Conservation (phyloP, 2,888 invertebrate genomes). For the Altica lythri region DNA sequence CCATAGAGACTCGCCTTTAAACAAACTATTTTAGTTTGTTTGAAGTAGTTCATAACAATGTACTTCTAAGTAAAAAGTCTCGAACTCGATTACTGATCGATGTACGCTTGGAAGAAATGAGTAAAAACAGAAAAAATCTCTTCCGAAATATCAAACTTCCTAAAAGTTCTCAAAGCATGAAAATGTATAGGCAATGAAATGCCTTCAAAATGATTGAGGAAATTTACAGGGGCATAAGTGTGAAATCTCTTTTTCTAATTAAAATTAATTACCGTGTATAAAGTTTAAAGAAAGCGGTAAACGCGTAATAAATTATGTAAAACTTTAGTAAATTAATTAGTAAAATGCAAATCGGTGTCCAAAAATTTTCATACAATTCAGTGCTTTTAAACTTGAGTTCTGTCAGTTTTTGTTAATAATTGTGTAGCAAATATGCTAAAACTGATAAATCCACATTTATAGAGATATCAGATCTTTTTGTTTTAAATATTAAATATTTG, state of each 20-base stretch:
- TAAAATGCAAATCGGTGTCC: no score
- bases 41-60: constrained; percentile 6
- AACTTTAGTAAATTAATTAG: no score
- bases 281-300: constrained; percentile 20
- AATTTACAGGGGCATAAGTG: constrained; percentile 22
- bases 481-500: no score
- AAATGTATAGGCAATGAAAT: constrained; percentile 27
- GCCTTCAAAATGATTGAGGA: constrained; percentile 14
- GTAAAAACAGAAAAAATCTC: constrained; percentile 8
- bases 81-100: constrained; percentile 18
- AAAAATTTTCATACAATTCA: no score
- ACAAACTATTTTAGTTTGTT: no score
- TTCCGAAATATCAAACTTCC: constrained; percentile 10
- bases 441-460: no score
- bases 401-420: no score
- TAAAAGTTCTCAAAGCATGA: constrained; percentile 14
- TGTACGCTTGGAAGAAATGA: constrained; percentile 3
- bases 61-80: constrained; percentile 7
- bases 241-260: constrained; percentile 28
- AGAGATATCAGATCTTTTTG: no score
- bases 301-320: constrained; percentile 13
- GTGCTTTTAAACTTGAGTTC: no score
- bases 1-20: no score
- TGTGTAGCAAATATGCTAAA: no score
- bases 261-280: constrained; percentile 24